Conservation (phyloP, 1,140 invertebrate genomes). For the Drosophila saltans region DNA sequence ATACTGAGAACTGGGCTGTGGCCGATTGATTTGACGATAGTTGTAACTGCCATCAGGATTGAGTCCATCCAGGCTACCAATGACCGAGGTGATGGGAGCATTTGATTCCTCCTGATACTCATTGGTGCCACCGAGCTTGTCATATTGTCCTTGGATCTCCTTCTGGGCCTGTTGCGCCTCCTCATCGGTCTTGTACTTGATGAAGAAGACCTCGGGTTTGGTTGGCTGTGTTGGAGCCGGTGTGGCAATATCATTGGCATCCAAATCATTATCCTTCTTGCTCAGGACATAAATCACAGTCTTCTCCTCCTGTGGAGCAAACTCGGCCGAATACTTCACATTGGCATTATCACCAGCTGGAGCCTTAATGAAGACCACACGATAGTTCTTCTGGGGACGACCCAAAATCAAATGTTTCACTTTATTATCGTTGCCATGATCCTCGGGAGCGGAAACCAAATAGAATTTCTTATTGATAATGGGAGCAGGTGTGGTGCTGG, state of each 20-base stretch:
- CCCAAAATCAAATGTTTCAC: slow-evolving; percentile 77
- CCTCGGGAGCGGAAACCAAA: slow-evolving; percentile 77
- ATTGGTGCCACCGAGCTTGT: slow-evolving; percentile 77
- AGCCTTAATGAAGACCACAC: slow-evolving; percentile 94
- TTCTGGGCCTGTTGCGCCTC: slow-evolving; percentile 82
- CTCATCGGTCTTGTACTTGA: slow-evolving; percentile 89
- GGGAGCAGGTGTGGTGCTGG: slow-evolving; percentile 69
- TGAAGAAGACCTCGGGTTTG: slow-evolving; percentile 91
- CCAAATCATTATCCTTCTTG: slow-evolving; percentile 87
- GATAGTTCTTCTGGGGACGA: slow-evolving; percentile 91
- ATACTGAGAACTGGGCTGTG: slow-evolving; percentile 52
- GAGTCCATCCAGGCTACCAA: slow-evolving; percentile 75
- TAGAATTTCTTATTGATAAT: slow-evolving; percentile 82
- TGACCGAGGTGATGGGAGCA: slow-evolving; percentile 76
- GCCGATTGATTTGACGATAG: slow-evolving; percentile 65
- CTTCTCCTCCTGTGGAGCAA: slow-evolving; percentile 88
- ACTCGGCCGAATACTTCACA: slow-evolving; percentile 76
- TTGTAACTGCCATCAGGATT: slow-evolving; percentile 80
- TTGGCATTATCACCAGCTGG: slow-evolving; percentile 88
- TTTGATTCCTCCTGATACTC: slow-evolving; percentile 77
- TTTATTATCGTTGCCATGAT: slow-evolving; percentile 67
- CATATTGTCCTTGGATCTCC: slow-evolving; percentile 82
- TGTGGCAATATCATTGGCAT: slow-evolving; percentile 88
- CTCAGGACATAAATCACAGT: slow-evolving; percentile 93
- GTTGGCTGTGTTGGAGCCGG: slow-evolving; percentile 89